Base-by-base conservation (phyloP, 2,888 invertebrate genomes). In the Platynereis dumerilii region DNA sequence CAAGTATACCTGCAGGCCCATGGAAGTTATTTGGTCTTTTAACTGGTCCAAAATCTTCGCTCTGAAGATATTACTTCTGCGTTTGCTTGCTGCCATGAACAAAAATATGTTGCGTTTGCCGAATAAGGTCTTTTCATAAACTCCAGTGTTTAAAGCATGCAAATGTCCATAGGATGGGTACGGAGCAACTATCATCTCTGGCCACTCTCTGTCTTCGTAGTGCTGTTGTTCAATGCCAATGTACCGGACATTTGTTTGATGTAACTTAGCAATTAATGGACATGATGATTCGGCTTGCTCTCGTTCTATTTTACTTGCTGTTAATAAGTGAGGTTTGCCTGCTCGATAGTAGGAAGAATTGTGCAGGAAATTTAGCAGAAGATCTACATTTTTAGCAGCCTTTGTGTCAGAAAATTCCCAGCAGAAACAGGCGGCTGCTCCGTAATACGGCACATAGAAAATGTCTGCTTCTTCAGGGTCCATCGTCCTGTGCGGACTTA, bases 141-240 rank as follows among this genome's bases (percentile, higher is more conserved):
- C n/a, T 2, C 2, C 52, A 22, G 22, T 26, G 27, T 34, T 26
- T 3, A 15, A 5, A n/a, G 15, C 28, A 15, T 26, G 24, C 12
- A 75, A 71, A 62, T 78, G 79, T 10, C 74, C 69, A 56, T 79
- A 78, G 2, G 77, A 74, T 15, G 79, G 79, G 64, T 79, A 79
- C 2, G 79, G 79, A 1, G 71, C 75, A 2, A 76, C 73, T 24
- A 79, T 68, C 34, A 34, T 34, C 12, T 34, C 34, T 34, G 34
- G 12, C 34, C 7, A 34, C 12, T 5, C 34, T 12, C 34, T 34
- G 34, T 5, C 7, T 34, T 57, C 2, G 39, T n/a, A n/a, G n/a
- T n/a, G 20, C 48, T 71, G 68, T 61, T 73, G 70, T 66, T 79
- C 79, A 12, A 79, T 78, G 0, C 67, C 73, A 2, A 78, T 66